Conservation (phyloP, 1,140 invertebrate genomes). For the Saxidomus purpurata region DNA sequence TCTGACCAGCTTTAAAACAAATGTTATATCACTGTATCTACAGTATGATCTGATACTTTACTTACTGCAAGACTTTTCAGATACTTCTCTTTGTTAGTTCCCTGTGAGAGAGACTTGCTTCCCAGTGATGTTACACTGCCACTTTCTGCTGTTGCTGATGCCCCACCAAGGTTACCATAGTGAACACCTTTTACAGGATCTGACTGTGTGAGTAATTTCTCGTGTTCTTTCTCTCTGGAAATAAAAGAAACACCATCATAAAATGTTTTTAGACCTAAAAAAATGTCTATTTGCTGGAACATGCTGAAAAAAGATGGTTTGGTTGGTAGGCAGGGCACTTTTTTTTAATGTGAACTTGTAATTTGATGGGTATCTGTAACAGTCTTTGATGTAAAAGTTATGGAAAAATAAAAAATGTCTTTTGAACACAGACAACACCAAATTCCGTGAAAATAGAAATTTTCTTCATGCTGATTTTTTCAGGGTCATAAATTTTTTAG, state of each 20-base stretch:
- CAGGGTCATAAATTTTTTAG: too few species aligned
- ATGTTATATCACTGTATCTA: too few species aligned
- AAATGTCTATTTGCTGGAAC: neutral
- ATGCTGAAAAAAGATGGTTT: too few species aligned
- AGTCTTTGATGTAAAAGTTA: neutral
- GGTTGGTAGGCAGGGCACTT: neutral
- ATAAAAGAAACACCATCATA: too few species aligned
- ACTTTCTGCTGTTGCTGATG: neutral
- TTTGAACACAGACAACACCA: too few species aligned
- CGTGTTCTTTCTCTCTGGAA: conserved; percentile 55
- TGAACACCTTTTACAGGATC: conserved; percentile 1
- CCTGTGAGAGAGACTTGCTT: conserved; percentile 3
- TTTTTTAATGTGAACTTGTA: neutral
- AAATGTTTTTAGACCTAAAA: neutral
- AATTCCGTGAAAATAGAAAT: too few species aligned
- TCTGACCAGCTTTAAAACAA: too few species aligned
- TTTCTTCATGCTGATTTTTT: too few species aligned
- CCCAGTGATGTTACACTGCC: conserved; percentile 33
- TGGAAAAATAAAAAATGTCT: too few species aligned
- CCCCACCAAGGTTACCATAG: neutral
- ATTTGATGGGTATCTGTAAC: neutral
- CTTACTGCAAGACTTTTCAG: conserved; percentile 23
- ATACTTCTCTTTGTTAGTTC: conserved; percentile 24
- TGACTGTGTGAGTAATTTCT: conserved; percentile 23
- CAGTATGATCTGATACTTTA: neutral